phyloP scores from a whole-genome alignment of 2,113 vertebrate species.

The Mixornis gularis region DNA sequence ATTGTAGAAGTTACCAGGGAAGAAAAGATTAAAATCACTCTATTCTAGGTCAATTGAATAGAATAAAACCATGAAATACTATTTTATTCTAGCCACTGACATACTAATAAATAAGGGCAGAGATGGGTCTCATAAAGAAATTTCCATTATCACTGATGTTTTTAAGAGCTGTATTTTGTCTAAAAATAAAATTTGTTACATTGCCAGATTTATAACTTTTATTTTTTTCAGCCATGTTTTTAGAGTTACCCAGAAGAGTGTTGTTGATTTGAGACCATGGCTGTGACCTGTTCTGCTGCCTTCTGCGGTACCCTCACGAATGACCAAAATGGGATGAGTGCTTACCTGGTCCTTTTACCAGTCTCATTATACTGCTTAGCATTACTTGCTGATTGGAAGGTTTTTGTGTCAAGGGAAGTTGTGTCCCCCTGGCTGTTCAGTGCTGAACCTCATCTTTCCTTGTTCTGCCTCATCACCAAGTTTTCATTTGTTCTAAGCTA shows the following conservation, averaged over 20 bases:
- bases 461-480: neutral
- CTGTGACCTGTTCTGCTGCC: neutral
- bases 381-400: neutral
- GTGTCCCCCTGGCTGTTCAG: neutral
- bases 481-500: neutral
- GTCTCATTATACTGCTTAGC: neutral
- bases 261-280: neutral
- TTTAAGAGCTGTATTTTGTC: neutral
- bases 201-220: neutral
- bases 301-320: neutral
- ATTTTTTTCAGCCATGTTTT: conserved; percentile 1
- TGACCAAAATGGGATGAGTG: neutral
- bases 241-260: neutral
- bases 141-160: conserved; percentile 31
- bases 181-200: conserved; percentile 1
- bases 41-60: neutral
- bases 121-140: conserved; percentile 5
- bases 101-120: neutral
- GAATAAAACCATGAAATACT: neutral
- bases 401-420: neutral
- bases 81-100: neutral
- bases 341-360: neutral
- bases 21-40: neutral
- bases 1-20: neutral
- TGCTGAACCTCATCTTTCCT: neutral